phyloP scores from a whole-genome alignment of 2,797 vertebrate genomes.

The Chrosomus eos region DNA sequence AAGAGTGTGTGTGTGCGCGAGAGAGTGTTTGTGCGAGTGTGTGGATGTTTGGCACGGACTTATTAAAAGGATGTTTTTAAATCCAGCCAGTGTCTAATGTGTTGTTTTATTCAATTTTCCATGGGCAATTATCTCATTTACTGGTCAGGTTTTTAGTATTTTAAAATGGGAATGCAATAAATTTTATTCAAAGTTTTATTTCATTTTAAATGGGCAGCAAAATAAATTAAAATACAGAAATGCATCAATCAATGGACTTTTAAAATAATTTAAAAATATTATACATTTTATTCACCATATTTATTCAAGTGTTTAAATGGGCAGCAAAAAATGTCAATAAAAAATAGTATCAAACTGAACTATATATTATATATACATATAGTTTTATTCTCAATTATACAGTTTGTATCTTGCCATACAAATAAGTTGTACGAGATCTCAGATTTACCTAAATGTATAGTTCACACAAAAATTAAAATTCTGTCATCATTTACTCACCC shows the following conservation, averaged over 20 bases:
- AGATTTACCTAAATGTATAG: too few relatives aligned
- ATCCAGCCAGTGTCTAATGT: constrained; percentile 78
- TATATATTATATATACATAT: too few relatives aligned
- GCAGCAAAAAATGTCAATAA: not conserved
- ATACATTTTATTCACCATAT: not conserved
- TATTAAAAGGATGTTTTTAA: constrained; percentile 99
- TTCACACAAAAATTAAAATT: too few relatives aligned
- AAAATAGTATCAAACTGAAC: not conserved
- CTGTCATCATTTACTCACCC: too few relatives aligned
- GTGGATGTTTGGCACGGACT: constrained; percentile 87
- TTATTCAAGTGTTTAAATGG: not conserved
- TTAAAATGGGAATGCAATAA: not conserved
- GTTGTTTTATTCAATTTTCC: constrained; percentile 32
- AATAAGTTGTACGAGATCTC: too few relatives aligned
- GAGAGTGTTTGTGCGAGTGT: constrained; percentile 70
- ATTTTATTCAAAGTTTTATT: not conserved
- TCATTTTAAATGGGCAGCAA: not conserved
- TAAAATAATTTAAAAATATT: not conserved
- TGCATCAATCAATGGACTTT: not conserved
- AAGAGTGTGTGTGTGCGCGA: not conserved
- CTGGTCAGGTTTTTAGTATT: not conserved
- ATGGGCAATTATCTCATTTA: not conserved
- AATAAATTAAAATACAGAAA: not conserved
- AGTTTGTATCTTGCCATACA: too few relatives aligned
- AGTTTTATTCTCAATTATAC: too few relatives aligned